These are phyloP conservation scores for Drosophila micromelanica DNA, from an alignment of 1,140 invertebrate species.

Conservation along the genomic window DNA sequence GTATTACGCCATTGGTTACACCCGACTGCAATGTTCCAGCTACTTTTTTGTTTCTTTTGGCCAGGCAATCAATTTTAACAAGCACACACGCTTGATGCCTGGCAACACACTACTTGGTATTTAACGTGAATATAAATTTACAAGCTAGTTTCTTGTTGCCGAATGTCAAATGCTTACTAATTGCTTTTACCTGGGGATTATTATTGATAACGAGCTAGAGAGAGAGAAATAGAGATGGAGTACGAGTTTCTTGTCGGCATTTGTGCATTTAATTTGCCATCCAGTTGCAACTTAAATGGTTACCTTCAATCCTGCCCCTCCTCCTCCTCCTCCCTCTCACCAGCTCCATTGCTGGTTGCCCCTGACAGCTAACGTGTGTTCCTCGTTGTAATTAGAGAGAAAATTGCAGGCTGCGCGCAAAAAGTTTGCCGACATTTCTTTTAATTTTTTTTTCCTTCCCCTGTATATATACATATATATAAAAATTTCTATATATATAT, in stretches of 20 bases:
- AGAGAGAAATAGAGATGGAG: not conserved
- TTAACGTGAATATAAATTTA: conserved; percentile 1
- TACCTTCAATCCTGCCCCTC: not conserved
- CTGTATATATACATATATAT: not conserved
- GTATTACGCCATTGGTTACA: not conserved
- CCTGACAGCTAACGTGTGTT: conserved; percentile 49
- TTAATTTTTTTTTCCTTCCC: conserved; percentile 2
- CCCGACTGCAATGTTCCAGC: not conserved
- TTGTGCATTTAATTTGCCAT: conserved; percentile 1
- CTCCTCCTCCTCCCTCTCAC: not conserved
- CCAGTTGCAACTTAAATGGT: not conserved
- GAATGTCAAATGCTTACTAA: conserved; percentile 14
- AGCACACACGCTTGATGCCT: conserved; percentile 34
- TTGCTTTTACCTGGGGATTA: conserved; percentile 3
- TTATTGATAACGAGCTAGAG: conserved; percentile 1
- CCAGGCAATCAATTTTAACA: conserved; percentile 73
- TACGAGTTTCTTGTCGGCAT: conserved; percentile 1
- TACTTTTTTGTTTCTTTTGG: not conserved
- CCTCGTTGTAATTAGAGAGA: conserved; percentile 48
- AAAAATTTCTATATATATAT: not conserved
- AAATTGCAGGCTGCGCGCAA: conserved; percentile 41
- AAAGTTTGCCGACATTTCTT: conserved; percentile 60
- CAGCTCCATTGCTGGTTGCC: not conserved
- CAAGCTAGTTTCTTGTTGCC: not conserved
- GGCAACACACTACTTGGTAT: conserved; percentile 25